phyloP scores from a whole-genome alignment of 2,888 invertebrate species.

The Bedellia somnulentella region DNA sequence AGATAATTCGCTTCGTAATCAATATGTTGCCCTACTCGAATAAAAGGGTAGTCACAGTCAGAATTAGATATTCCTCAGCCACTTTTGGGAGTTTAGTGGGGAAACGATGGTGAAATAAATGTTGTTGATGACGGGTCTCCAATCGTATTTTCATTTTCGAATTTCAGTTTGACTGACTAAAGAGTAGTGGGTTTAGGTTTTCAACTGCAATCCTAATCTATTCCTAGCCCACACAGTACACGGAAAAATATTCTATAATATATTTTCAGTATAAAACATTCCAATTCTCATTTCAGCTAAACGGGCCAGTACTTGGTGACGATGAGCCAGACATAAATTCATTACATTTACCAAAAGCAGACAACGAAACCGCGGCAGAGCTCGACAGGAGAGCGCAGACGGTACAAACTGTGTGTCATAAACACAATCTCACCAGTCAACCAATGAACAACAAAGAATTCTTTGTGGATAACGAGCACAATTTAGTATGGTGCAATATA shows the following conservation, averaged over 20 bases:
- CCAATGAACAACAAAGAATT: conserved; percentile 73
- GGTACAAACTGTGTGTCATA: conserved; percentile 51
- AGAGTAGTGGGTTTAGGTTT: too few species aligned
- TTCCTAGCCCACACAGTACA: background rate
- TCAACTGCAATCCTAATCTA: too few species aligned
- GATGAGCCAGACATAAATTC: conserved; percentile 22
- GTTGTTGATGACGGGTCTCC: too few species aligned
- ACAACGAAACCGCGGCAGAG: conserved; percentile 39
- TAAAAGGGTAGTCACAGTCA: too few species aligned
- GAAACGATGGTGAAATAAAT: too few species aligned
- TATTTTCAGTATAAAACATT: background rate
- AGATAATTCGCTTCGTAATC: too few species aligned
- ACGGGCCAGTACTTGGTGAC: conserved; percentile 37
- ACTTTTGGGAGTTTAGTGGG: too few species aligned
- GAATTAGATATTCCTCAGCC: too few species aligned
- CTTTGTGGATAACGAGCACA: conserved; percentile 68
- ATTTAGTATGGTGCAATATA: conserved; percentile 74
- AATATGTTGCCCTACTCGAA: too few species aligned
- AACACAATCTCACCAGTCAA: conserved; percentile 24
- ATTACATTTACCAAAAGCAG: conserved; percentile 26
- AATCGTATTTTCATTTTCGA: too few species aligned
- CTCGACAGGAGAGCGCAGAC: conserved; percentile 45
- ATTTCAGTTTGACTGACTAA: too few species aligned
- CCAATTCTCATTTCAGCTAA: conserved; percentile 24
- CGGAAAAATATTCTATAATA: conserved; percentile 3